These are phyloP conservation scores for Chelidonichthys spinosus DNA, from an alignment of 2,797 vertebrate species.

Conservation along the genomic window DNA sequence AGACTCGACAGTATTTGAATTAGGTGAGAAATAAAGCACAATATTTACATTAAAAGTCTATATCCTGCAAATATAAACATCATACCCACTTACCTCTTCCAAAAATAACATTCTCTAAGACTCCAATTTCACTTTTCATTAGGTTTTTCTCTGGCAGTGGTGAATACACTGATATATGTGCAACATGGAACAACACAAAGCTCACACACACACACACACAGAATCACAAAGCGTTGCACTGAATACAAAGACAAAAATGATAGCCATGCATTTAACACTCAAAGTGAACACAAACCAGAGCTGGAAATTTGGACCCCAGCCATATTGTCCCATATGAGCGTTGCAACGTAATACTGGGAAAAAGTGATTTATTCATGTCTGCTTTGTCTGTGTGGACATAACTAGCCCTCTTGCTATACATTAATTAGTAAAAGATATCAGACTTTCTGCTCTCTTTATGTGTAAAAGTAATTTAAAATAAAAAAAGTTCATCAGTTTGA, in stretches of 20 bases:
- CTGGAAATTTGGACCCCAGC: slow-evolving; percentile 64
- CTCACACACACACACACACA: slow-evolving; percentile 51
- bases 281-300: slow-evolving; percentile 46
- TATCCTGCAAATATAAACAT: slow-evolving; percentile 29
- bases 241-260: slow-evolving; percentile 22
- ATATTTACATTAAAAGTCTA: slow-evolving; percentile 5
- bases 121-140: slow-evolving; percentile 22
- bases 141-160: slow-evolving; percentile 12
- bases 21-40: slow-evolving; percentile 19
- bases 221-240: slow-evolving; percentile 45
- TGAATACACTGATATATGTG: slow-evolving; percentile 58
- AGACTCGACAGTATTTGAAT: slow-evolving; percentile 11
- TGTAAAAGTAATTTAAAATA: slow-evolving; percentile 44
- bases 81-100: slow-evolving; percentile 64
- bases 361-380: background rate
- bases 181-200: slow-evolving; percentile 41
- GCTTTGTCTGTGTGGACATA: slow-evolving; percentile 2
- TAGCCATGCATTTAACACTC: slow-evolving; percentile 69
- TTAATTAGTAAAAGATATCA: slow-evolving; percentile 25
- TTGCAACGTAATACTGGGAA: slow-evolving; percentile 14
- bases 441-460: slow-evolving; percentile 62
- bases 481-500: slow-evolving; percentile 33
- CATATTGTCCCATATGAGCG: slow-evolving; percentile 78
- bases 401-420: slow-evolving; percentile 14
- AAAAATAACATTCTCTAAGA: slow-evolving; percentile 24